A percentile compares a stretch with the other conserved stretches of the same genome.
phyloP scores from a whole-genome alignment of 1,140 invertebrate genomes.

The Euwallacea similis region DNA sequence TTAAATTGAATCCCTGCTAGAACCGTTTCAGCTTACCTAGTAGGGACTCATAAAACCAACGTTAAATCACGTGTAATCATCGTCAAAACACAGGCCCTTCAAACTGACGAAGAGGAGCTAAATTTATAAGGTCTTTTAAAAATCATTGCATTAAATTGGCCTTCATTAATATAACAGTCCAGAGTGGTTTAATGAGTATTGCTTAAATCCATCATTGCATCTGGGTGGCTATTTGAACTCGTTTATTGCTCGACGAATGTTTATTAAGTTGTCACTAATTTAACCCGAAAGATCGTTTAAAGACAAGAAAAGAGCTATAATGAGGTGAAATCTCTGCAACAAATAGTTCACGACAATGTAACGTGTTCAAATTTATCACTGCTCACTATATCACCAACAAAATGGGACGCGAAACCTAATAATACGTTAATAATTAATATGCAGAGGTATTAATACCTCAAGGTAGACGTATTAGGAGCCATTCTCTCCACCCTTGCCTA shows the following conservation, averaged over 20 bases:
- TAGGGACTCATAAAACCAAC: too few relatives aligned
- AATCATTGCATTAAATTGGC: constrained; percentile 9
- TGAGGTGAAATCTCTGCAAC: too few relatives aligned
- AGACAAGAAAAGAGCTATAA: too few relatives aligned
- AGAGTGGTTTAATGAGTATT: constrained; percentile 1
- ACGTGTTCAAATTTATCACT: constrained; percentile 6
- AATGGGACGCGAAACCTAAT: constrained; percentile 15
- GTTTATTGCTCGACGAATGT: too few relatives aligned
- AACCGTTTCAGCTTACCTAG: too few relatives aligned
- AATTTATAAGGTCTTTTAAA: constrained; percentile 3
- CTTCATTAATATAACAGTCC: constrained; percentile 1
- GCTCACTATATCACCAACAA: constrained; percentile 8
- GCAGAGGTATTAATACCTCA: constrained; percentile 8
- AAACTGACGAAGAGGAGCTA: neutral
- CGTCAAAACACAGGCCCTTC: too few relatives aligned
- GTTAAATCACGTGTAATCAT: too few relatives aligned
- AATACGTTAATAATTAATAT: constrained; percentile 25
- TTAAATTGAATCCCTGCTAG: too few relatives aligned
- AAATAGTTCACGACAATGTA: too few relatives aligned
- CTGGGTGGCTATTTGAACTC: neutral
- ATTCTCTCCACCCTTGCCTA: neutral
- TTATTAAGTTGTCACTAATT: too few relatives aligned
- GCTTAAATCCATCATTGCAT: constrained; percentile 1
- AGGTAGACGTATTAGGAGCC: constrained; percentile 15
- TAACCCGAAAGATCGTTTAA: too few relatives aligned